phyloP scores from a whole-genome alignment of 2,888 invertebrate genomes.

The Drosophila percnosoma region DNA sequence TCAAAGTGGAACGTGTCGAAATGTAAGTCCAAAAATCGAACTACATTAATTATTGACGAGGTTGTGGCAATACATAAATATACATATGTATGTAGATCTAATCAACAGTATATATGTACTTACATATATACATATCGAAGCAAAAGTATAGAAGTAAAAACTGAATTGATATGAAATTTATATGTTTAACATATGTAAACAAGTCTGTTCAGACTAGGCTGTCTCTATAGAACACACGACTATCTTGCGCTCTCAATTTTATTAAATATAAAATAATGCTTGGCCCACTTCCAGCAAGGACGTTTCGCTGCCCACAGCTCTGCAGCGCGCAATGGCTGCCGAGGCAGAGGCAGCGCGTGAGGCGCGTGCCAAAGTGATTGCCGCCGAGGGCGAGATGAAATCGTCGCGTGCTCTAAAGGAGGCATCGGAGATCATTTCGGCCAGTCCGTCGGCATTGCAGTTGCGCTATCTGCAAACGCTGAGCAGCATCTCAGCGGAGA shows the following conservation, averaged over 20 bases:
- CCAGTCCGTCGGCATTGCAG: slow-evolving; percentile 90
- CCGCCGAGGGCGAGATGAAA: slow-evolving; percentile 93
- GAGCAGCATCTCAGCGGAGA: slow-evolving; percentile 96
- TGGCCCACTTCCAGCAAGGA: slow-evolving; percentile 87
- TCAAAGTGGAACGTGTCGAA: slow-evolving; percentile 97
- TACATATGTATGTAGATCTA: not conserved
- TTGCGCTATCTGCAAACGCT: slow-evolving; percentile 94
- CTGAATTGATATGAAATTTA: not conserved
- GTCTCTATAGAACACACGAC: not conserved
- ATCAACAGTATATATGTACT: not conserved
- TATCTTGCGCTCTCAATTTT: not conserved
- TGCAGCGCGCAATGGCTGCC: slow-evolving; percentile 93
- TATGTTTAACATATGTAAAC: not conserved
- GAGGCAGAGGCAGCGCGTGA: slow-evolving; percentile 93
- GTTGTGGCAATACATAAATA: not conserved
- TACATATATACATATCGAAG: not conserved
- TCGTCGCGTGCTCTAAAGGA: slow-evolving; percentile 92
- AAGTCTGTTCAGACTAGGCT: not conserved
- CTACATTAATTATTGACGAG: not conserved
- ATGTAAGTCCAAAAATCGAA: slow-evolving; percentile 88
- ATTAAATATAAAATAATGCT: not conserved
- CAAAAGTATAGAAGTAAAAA: not conserved
- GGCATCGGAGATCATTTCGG: slow-evolving; percentile 92
- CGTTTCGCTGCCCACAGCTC: slow-evolving; percentile 90
- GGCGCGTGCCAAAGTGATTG: slow-evolving; percentile 87